Base-by-base conservation (phyloP, 1,140 invertebrate genomes). In the Atopsyche davidsoni region DNA sequence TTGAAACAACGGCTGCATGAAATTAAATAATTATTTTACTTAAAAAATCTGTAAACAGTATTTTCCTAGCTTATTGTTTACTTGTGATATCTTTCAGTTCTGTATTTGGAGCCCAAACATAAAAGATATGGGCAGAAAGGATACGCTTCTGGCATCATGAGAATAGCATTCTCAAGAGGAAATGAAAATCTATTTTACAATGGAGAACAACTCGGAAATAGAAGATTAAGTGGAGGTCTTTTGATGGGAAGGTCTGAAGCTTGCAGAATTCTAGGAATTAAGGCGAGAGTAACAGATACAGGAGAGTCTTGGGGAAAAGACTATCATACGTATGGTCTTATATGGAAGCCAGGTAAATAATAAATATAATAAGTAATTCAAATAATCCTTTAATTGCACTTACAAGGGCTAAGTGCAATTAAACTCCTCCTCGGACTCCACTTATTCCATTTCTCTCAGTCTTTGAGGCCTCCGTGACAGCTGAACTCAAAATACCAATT, bases 41-140 rank as follows among this genome's bases (percentile, higher is more conserved):
- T n/a, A n/a, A n/a, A n/a, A n/a, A n/a, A n/a, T n/a, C n/a, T n/a
- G n/a, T n/a, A n/a, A n/a, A n/a, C n/a, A n/a, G 13, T 36, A 13
- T 7, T 36, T 36, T 36, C 13, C 23, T 41, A 10, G 9, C 9
- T 4, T 9, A 16, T 6, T 18, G 7, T 41, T n/a, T 21, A 41
- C 9, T 21, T 21, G 23, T 41, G 7, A 3, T 41, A 2, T 18
- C 41, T 50, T 49, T 44, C 55, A 79, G 79, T 81, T 66, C 59
- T 82, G 6, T 77, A 71, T 54, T 61, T 82, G 18, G 73, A 79
- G 42, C 76, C 80, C 1, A 62, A 67, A 21, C 66, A 71, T 23
- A 67, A 65, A 17, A 59, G 64, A 2, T 79, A 81, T 53, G 79
- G 78, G 2, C 31, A 43, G 0, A 59, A 60, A 2, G 66, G 67